Evolutionary conservation across 2,797 vertebrate species (phyloP).

Genomic region (Tangara arthus): DNA sequence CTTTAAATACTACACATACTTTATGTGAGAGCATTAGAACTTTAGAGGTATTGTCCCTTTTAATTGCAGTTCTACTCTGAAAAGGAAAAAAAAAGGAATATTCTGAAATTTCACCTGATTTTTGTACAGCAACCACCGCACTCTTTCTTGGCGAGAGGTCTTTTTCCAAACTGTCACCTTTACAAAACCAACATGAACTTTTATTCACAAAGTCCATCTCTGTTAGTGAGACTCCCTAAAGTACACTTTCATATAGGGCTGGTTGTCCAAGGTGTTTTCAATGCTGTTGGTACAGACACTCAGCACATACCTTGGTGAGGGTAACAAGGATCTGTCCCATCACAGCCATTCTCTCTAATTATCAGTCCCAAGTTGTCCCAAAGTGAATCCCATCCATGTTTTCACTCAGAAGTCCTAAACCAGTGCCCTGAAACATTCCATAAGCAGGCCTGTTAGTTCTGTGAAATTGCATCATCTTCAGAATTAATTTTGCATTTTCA

Average conservation of each 20-base stretch:
- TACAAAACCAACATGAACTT: background rate
- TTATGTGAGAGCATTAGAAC: background rate
- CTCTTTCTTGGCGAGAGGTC: background rate
- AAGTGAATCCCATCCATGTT: background rate
- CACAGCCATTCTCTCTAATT: background rate
- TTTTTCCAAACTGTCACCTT: background rate
- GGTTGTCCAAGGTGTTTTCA: background rate
- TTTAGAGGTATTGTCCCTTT: background rate
- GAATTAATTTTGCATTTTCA: background rate
- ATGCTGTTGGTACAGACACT: background rate
- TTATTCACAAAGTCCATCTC: background rate
- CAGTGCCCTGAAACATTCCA: background rate
- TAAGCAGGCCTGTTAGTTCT: background rate
- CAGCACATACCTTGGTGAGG: background rate
- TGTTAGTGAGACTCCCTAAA: background rate
- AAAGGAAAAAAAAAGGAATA: background rate
- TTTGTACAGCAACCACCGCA: background rate
- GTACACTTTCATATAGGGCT: accelerated
- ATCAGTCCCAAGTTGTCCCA: background rate
- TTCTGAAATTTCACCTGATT: accelerated
- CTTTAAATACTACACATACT: background rate
- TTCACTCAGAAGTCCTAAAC: background rate
- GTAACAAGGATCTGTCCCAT: background rate
- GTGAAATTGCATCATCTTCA: background rate
- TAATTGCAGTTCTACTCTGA: background rate